Evolutionary conservation across 2,888 invertebrate genomes (phyloP), one percentile per base, ranked within the genome.

Genomic region (Drosophila tanythrix): DNA sequence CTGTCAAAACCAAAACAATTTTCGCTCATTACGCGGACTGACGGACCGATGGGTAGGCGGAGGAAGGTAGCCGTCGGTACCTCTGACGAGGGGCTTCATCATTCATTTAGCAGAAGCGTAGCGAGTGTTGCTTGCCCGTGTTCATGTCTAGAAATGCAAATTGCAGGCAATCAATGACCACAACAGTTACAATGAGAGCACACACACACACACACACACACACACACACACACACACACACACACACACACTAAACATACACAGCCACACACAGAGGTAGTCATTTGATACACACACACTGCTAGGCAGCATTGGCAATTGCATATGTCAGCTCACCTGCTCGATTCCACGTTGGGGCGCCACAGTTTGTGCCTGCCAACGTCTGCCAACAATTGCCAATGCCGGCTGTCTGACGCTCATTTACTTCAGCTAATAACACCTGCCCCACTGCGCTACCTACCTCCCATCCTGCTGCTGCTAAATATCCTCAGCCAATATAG

Each of bases 131-230:
- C 56, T 62, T 43, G 60, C 52, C 53, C 52, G 48, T 82, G 76
- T 77, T 81, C 83, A 77, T 83, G 81, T 69, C 74, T 59, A 62
- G 81, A 77, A 83, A 83, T 83, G 78, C 81, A 83, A 81, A 81
- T 81, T 83, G 81, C 79, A 57, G 70, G 53, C 75, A 75, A 75
- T 75, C 75, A 75, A 75, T 74, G 63, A 70, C 69, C 75, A 64
- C 67, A 81, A 67, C 74, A 81, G 61, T 65, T 65, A 70, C 63
- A 68, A 68, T 74, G 55, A 56, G 29, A 65, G 29, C 52, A 60
- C n/a, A 2, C 13, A 10, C 60, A 60, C 38, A 31, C 50, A 51
- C 36, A 59, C 36, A 46, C 15, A 29, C 31, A 15, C 31, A 53
- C 13, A 11, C 25, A 21, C 1, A 21, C 1, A 21, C 21, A 21